phyloP scores from a whole-genome alignment of 2,888 invertebrate genomes.

The Xestia rhomboidea region DNA sequence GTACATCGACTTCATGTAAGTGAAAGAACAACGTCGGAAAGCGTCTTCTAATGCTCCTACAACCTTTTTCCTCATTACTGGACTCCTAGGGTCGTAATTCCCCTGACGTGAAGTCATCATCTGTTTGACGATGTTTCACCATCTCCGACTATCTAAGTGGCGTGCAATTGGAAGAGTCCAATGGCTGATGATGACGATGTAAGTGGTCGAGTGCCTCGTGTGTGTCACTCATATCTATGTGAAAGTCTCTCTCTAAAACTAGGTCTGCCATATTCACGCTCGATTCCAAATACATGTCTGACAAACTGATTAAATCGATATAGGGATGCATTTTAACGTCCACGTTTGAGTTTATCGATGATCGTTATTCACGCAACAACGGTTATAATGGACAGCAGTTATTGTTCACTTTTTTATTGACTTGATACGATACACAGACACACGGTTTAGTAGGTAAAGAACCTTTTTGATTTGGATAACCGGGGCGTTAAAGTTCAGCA shows the following conservation, averaged over 20 bases:
- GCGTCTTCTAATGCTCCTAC: neutral
- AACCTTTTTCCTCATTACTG: neutral
- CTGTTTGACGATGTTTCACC: neutral
- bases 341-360: conserved; percentile 70
- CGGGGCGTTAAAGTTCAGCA: conserved; percentile 14
- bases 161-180: neutral
- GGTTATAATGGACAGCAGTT: conserved; percentile 57
- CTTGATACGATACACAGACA: conserved; percentile 60
- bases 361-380: conserved; percentile 66
- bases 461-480: conserved; percentile 25
- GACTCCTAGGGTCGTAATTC: neutral
- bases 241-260: neutral
- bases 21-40: accelerated
- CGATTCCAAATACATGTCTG: neutral
- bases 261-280: neutral
- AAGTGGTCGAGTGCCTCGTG: neutral
- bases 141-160: neutral
- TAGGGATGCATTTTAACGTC: conserved; percentile 64
- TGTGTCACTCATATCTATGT: neutral
- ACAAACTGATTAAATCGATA: conserved; percentile 20
- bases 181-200: neutral
- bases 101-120: neutral
- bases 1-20: neutral
- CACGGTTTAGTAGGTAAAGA: conserved; percentile 24
- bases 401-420: conserved; percentile 65